Evolutionary conservation across 2,888 invertebrate species (phyloP), one percentile per base, ranked within the genome.

Genomic region (Griposia aprilina): DNA sequence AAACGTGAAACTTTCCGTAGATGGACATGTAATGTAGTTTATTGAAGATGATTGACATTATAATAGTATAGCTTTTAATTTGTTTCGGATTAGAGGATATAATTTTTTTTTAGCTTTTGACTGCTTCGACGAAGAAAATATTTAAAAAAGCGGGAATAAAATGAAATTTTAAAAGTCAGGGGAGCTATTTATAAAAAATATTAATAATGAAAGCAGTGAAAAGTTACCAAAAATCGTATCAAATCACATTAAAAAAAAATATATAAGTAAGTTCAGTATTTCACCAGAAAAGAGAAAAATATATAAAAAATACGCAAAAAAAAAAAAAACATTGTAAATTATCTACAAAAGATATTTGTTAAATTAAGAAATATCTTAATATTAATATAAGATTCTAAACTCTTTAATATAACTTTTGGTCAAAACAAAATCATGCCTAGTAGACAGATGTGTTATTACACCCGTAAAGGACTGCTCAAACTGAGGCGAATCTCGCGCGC

Each of bases 211-310:
- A 45, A 17, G 0, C 76, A 72, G 59, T 76, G 62, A 68, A 78
- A 83, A 86, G 59, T 45, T 52, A 62, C 17, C 17, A 68, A 66
- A 74, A 71, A 62, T 66, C 59, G 52, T 55, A 69, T 45, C 62
- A 2, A 48, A n/a, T 8, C 71, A 67, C 63, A n/a, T 50, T 5
- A 15, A 57, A 82, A 59, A 63, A 81, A 74, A 63, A 63, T 20
- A 1, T 76, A 52, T 41, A 48, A 57, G 65, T 78, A 84, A 84
- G 78, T 74, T 71, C 83, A 84, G 83, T 84, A 84, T 84, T 86
- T 86, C 83, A 86, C 83, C 63, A 69, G 65, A 71, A 83, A 85
- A 73, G 45, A 83, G 57, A 68, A 59, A 71, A 85, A 86, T 70
- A 73, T 36, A 62, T 45, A 76, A 78, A 83, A 84, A 84, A 83